These are phyloP conservation scores for Pipra filicauda DNA, from an alignment of 2,113 vertebrate genomes.

Conservation along the genomic window DNA sequence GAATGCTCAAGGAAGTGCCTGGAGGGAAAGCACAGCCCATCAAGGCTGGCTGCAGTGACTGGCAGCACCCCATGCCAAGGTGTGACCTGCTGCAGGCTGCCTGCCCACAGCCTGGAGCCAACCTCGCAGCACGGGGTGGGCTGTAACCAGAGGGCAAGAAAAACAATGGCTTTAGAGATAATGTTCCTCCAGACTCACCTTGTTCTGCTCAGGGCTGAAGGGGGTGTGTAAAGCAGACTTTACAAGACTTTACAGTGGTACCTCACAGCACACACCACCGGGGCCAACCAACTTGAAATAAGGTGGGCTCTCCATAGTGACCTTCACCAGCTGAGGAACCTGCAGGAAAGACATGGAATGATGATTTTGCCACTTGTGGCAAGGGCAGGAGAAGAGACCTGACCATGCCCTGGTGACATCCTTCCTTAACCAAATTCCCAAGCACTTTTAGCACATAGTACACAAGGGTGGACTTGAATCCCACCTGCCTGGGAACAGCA, in stretches of 20 bases:
- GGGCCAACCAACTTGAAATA: conserved; percentile 79
- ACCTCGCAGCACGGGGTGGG: not conserved
- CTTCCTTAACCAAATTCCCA: not conserved
- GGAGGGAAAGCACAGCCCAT: not conserved
- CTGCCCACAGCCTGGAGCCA: not conserved
- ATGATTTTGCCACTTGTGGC: not conserved
- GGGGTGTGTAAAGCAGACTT: conserved; percentile 72
- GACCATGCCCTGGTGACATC: not conserved
- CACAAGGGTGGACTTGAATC: not conserved
- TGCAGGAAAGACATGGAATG: conserved; percentile 12
- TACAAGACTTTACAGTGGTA: conserved; percentile 75
- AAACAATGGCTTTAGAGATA: not conserved
- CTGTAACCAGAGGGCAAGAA: not conserved
- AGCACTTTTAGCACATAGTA: not conserved
- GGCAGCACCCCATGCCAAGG: not conserved
- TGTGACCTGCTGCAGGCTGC: not conserved
- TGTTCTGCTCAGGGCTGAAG: conserved; percentile 84
- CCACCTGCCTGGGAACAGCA: not conserved
- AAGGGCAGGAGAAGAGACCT: not conserved
- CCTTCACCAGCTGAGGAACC: conserved; percentile 77
- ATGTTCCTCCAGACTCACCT: conserved; percentile 71
- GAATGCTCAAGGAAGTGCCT: fast-evolving
- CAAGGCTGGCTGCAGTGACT: not conserved
- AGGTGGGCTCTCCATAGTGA: conserved; percentile 77
- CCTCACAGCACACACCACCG: conserved; percentile 55